A percentile compares a stretch with the other conserved stretches of the same genome.
phyloP scores from a whole-genome alignment of 1,140 invertebrate genomes.

The Tetragnatha versicolor region DNA sequence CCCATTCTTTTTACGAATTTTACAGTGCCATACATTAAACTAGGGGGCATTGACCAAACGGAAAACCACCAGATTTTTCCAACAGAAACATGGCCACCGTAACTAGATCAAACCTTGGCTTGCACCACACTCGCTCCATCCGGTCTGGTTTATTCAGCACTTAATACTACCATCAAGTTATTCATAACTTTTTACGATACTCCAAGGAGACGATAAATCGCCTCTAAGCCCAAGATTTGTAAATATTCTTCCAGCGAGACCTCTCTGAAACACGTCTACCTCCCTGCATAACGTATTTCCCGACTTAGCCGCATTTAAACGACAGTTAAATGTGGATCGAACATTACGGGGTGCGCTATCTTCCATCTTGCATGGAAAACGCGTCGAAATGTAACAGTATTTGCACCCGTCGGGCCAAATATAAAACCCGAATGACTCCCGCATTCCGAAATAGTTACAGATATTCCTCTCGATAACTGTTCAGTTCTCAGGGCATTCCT shows the following conservation, averaged over 20 bases:
- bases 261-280: not conserved
- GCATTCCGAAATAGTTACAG: constrained; percentile 42
- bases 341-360: constrained; percentile 6
- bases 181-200: not conserved
- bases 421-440: constrained; percentile 46
- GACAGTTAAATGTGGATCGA: constrained; percentile 27
- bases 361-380: constrained; percentile 6
- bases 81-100: too few relatives aligned
- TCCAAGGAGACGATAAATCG: not conserved
- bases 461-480: constrained; percentile 42
- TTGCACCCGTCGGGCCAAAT: constrained; percentile 45
- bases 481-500: constrained; percentile 34
- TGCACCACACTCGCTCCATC: too few relatives aligned
- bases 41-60: too few relatives aligned
- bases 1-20: too few relatives aligned
- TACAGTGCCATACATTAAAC: too few relatives aligned
- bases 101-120: too few relatives aligned
- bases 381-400: constrained; percentile 39
- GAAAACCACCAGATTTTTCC: too few relatives aligned
- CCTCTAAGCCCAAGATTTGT: constrained; percentile 4
- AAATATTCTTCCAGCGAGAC: not conserved
- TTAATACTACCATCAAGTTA: not conserved
- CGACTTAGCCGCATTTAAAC: constrained; percentile 34
- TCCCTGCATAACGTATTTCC: not conserved
- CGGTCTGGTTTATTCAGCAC: not conserved